Evolutionary conservation across 2,888 invertebrate genomes (phyloP).

Genomic region (Oasisia sp.): DNA sequence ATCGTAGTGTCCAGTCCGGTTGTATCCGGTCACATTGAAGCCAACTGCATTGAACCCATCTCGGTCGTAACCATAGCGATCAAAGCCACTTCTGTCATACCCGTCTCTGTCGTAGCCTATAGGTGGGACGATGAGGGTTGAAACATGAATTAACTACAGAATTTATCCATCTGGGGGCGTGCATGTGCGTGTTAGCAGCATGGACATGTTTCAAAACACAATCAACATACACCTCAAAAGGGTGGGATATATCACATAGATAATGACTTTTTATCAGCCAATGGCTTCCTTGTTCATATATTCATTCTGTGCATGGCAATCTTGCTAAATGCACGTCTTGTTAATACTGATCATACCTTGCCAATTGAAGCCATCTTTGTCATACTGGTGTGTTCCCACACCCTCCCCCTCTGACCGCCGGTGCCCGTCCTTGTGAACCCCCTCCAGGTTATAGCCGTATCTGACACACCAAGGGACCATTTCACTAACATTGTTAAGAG

Average conservation of each 20-base stretch:
- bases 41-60: slow-evolving; percentile 55
- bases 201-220: too few relatives aligned
- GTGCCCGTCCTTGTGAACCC: slow-evolving; percentile 44
- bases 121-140: not conserved
- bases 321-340: too few relatives aligned
- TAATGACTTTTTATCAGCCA: too few relatives aligned
- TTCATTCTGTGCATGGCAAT: too few relatives aligned
- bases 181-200: too few relatives aligned
- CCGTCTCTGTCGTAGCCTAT: slow-evolving; percentile 58
- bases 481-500: too few relatives aligned
- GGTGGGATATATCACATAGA: too few relatives aligned
- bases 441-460: slow-evolving; percentile 55
- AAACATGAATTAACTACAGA: not conserved
- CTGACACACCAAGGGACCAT: slow-evolving; percentile 37
- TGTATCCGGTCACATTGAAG: slow-evolving; percentile 40
- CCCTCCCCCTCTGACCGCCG: slow-evolving; percentile 46
- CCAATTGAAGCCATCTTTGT: slow-evolving; percentile 52
- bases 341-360: slow-evolving; percentile 46
- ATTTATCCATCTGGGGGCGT: too few relatives aligned
- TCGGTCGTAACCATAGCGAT: slow-evolving; percentile 55
- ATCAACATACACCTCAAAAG: too few relatives aligned
- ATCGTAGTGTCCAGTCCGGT: slow-evolving; percentile 55
- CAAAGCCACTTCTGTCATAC: slow-evolving; percentile 51
- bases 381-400: slow-evolving; percentile 47
- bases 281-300: too few relatives aligned